phyloP scores from a whole-genome alignment of 2,797 vertebrate genomes.

The Melanotaenia trifasciata region DNA sequence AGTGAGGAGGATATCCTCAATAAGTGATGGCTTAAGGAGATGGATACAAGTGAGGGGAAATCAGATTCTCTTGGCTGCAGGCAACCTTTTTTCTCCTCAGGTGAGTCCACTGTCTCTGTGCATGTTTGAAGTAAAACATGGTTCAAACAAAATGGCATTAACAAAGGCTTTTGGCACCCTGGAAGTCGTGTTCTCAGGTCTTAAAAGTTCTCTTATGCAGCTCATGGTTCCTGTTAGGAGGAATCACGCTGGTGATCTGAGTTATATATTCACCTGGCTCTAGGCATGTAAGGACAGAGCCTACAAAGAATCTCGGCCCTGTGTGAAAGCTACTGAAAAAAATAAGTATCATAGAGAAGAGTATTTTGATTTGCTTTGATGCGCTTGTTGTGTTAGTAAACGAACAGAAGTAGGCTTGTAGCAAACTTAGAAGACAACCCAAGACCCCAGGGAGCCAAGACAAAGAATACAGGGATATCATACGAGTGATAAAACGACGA shows the following conservation, averaged over 20 bases:
- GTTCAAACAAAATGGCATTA: constrained; percentile 66
- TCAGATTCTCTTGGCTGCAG: constrained; percentile 56
- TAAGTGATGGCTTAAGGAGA: constrained; percentile 66
- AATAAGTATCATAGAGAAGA: constrained; percentile 50
- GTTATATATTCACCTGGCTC: constrained; percentile 45
- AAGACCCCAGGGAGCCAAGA: constrained; percentile 40
- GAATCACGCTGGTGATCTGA: constrained; percentile 68
- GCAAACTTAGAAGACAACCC: constrained; percentile 53
- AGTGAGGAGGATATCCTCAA: constrained; percentile 70
- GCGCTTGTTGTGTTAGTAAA: constrained; percentile 47
- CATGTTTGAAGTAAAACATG: constrained; percentile 68
- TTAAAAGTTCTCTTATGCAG: constrained; percentile 58
- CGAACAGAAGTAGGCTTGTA: constrained; percentile 48
- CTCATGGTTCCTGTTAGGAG: constrained; percentile 54
- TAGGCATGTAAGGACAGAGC: constrained; percentile 52
- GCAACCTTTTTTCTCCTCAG: constrained; percentile 71
- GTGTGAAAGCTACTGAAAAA: constrained; percentile 52
- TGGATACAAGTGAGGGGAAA: constrained; percentile 56
- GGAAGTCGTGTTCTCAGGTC: constrained; percentile 43
- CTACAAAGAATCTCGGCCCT: constrained; percentile 61
- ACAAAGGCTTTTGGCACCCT: constrained; percentile 62
- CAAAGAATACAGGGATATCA: constrained; percentile 53
- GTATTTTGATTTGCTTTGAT: constrained; percentile 58
- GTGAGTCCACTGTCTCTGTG: constrained; percentile 71
- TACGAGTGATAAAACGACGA: constrained; percentile 55